phyloP scores from a whole-genome alignment of 1,140 invertebrate species.

The Cherax quadricarinatus region DNA sequence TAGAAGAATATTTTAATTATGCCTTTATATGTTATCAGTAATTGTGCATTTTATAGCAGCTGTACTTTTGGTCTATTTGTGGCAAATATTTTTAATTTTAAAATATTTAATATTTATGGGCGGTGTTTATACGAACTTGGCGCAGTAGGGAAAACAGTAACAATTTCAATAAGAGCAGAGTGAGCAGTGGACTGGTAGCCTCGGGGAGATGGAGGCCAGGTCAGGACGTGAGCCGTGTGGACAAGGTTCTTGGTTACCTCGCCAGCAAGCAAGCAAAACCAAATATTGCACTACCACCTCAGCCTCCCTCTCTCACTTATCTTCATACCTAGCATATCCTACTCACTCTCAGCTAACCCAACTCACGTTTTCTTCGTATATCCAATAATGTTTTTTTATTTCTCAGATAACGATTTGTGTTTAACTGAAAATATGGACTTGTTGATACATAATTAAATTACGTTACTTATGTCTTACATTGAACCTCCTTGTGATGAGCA shows the following conservation, averaged over 20 bases:
- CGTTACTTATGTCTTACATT: too few relatives aligned
- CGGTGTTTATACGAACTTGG: too few relatives aligned
- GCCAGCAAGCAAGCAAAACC: not conserved
- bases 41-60: too few relatives aligned
- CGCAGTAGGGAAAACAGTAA: not conserved
- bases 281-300: not conserved
- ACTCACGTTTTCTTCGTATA: too few relatives aligned
- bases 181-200: not conserved
- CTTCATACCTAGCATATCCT: not conserved
- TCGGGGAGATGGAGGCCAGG: not conserved
- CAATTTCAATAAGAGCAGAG: not conserved
- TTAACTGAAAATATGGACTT: not conserved
- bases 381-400: too few relatives aligned
- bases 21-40: too few relatives aligned
- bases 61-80: too few relatives aligned
- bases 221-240: constrained; percentile 5
- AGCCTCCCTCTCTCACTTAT: not conserved
- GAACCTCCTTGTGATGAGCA: not conserved
- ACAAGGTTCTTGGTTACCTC: not conserved
- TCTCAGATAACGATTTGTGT: too few relatives aligned
- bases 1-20: too few relatives aligned
- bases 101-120: too few relatives aligned
- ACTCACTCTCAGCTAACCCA: not conserved
- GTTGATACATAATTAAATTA: not conserved
- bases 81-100: too few relatives aligned